Evolutionary conservation across 2,888 invertebrate species (phyloP).

Genomic region (Bombyx huttoni): DNA sequence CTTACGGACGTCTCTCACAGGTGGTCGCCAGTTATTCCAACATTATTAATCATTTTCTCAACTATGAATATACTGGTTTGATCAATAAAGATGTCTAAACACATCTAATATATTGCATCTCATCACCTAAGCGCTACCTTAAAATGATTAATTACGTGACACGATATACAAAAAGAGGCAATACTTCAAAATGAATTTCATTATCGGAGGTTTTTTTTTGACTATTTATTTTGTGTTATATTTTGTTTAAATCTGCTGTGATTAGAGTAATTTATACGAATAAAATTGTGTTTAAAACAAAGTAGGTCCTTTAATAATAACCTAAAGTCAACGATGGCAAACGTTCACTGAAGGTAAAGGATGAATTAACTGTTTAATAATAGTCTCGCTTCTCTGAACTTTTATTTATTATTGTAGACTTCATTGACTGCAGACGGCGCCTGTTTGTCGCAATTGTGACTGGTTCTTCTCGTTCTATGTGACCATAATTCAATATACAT

Average conservation of each 20-base stretch:
- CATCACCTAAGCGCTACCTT: too few species aligned
- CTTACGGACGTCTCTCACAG: constrained; percentile 17
- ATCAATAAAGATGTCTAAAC: too few species aligned
- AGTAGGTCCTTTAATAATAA: constrained; percentile 23
- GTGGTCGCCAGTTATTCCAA: constrained; percentile 9
- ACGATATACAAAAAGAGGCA: too few species aligned
- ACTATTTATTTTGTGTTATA: constrained; percentile 11
- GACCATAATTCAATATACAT: constrained; percentile 51
- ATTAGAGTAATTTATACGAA: constrained; percentile 19
- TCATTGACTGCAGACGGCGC: constrained; percentile 60
- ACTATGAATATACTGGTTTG: too few species aligned
- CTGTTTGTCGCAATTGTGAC: constrained; percentile 63
- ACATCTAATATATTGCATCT: too few species aligned
- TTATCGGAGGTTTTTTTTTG: constrained; percentile 4
- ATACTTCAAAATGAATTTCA: too few species aligned
- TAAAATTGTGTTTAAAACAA: constrained; percentile 16
- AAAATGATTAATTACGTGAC: too few species aligned
- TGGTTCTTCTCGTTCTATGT: constrained; percentile 64
- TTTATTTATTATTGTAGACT: constrained; percentile 59
- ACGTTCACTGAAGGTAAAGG: constrained; percentile 15
- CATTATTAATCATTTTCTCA: background rate
- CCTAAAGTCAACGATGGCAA: constrained; percentile 16
- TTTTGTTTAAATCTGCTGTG: constrained; percentile 13
- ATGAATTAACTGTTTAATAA: constrained; percentile 35
- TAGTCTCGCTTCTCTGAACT: constrained; percentile 47